A percentile compares a stretch with the other conserved stretches of the same genome.
phyloP scores from a whole-genome alignment of 2,113 vertebrate genomes.

The Erythrolamprus reginae region DNA sequence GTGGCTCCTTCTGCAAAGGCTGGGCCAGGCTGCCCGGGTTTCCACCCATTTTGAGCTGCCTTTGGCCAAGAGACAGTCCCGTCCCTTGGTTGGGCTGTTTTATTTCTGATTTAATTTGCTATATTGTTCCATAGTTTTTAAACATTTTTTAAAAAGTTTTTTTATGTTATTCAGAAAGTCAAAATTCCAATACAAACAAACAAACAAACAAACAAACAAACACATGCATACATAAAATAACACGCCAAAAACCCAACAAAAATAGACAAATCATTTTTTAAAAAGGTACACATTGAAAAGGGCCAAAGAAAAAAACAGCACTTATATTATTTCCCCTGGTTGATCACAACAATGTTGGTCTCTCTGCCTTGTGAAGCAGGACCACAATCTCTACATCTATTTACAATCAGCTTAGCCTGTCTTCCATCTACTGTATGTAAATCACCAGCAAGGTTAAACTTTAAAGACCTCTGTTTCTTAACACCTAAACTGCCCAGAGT shows the following conservation, averaged over 20 bases:
- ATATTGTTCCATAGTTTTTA: background rate
- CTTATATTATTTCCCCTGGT: too few relatives aligned
- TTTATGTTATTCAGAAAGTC: background rate
- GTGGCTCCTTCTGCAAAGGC: background rate
- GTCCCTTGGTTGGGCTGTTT: background rate
- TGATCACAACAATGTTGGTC: too few relatives aligned
- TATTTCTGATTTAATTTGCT: background rate
- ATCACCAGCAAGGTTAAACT: too few relatives aligned
- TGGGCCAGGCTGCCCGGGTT: background rate
- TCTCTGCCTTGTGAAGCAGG: too few relatives aligned
- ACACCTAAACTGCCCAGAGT: too few relatives aligned
- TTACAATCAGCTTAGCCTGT: too few relatives aligned
- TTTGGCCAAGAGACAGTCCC: background rate
- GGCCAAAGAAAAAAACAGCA: too few relatives aligned
- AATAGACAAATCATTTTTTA: background rate
- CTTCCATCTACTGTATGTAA: too few relatives aligned
- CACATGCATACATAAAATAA: background rate
- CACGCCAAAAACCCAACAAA: background rate
- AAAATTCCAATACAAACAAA: background rate
- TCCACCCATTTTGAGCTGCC: background rate
- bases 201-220: background rate
- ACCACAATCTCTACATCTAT: background rate
- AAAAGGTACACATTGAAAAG: background rate
- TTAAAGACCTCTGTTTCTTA: too few relatives aligned
- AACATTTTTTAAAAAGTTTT: background rate